Conservation (phyloP, 2,888 invertebrate genomes). For the Hymenopus coronatus region DNA sequence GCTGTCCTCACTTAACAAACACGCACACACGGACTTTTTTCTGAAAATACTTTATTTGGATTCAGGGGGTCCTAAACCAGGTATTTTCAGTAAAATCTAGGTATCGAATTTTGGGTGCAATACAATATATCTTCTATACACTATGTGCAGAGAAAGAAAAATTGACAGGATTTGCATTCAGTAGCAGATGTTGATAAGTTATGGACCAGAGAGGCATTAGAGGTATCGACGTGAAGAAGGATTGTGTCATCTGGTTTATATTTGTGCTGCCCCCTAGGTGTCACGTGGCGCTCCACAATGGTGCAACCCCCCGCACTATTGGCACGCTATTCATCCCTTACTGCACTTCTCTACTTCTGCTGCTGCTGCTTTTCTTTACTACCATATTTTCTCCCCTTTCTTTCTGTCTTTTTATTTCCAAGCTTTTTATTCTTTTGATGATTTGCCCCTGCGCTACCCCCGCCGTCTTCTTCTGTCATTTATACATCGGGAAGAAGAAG, state of each 20-base stretch:
- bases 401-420: neutral
- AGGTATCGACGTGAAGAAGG: neutral
- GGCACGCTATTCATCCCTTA: conserved; percentile 13
- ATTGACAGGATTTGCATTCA: neutral
- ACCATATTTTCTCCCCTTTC: neutral
- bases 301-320: conserved; percentile 6
- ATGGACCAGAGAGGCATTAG: too few relatives aligned
- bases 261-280: neutral
- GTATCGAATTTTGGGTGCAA: too few relatives aligned
- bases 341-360: neutral
- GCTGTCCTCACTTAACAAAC: too few relatives aligned
- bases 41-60: too few relatives aligned
- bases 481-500: conserved; percentile 11
- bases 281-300: conserved; percentile 24
- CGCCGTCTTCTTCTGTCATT: conserved; percentile 15
- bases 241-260: conserved; percentile 13
- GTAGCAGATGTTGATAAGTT: neutral
- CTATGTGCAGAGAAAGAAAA: too few relatives aligned
- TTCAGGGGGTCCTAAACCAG: too few relatives aligned
- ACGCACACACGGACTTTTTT: too few relatives aligned
- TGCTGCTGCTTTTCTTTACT: neutral
- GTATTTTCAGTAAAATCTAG: too few relatives aligned
- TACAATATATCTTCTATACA: too few relatives aligned
- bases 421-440: conserved; percentile 11
- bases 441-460: neutral